Evolutionary conservation across 2,113 vertebrate genomes (phyloP), one percentile per base, ranked within the genome.

Genomic region (Columbina picui): DNA sequence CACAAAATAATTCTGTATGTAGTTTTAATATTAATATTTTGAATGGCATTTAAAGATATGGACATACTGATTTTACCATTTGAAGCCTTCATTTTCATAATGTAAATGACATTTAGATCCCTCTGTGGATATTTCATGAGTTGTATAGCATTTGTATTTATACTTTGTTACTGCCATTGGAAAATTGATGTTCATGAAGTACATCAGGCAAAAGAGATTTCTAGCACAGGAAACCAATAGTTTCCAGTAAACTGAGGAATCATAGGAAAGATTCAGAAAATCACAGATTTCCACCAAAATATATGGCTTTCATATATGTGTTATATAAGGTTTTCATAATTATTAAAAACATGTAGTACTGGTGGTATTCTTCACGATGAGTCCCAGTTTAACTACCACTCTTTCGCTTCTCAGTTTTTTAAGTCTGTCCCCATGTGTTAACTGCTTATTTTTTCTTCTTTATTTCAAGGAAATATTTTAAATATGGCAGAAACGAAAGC

Each of bases 381-480:
- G 29, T 55, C 73, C 30, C 61, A 30, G 26, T 75, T 47, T 61
- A 67, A 26, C 49, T 26, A 34, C 45, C 23, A n/a, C 64, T 43
- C 2, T 76, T 85, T 88, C 92, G 47, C 17, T 88, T 56, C n/a
- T 59, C 5, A 12, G 12, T 86, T 81, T 94, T 43, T 59, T 75
- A 85, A 56, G 30, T 50, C 43, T 87, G 49, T 83, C 75, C 65
- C 53, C 83, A 39, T 91, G 79, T 97, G 70, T 94, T 97, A 98
- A 98, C 95, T 95, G 56, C 60, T 81, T 55, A 11, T 85, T 75
- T 80, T 67, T 87, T 81, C 15, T 89, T 98, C 36, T 98, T 69
- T 93, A 78, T 86, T 98, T 98, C 82, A 98, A 99, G 99, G 98
- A 94, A 95, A 93, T 93, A 89, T 97, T 97, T 98, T 84, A 92